Percentiles rank a stretch among this genome's conserved stretches.
phyloP scores from a whole-genome alignment of 2,888 invertebrate genomes.

The Thereva unica region DNA sequence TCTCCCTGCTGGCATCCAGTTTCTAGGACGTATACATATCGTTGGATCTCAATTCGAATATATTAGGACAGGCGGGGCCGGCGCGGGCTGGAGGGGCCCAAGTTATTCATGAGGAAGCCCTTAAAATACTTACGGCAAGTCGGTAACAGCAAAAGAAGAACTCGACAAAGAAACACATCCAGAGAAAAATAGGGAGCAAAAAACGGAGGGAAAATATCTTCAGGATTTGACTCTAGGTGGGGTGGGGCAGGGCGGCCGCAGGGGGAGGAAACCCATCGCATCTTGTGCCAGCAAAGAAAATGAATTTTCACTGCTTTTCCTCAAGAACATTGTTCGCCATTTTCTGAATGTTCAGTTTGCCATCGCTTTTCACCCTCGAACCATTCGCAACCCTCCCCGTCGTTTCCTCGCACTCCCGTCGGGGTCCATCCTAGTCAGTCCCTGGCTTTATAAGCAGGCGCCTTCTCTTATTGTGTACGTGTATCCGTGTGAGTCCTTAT shows the following conservation, averaged over 20 bases:
- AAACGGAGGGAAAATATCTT: too few relatives aligned
- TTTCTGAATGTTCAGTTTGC: slow-evolving; percentile 34
- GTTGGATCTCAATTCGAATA: slow-evolving; percentile 22
- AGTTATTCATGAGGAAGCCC: slow-evolving; percentile 38
- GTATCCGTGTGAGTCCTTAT: too few relatives aligned
- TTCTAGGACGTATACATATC: not conserved
- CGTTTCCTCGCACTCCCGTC: not conserved
- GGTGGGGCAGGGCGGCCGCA: not conserved
- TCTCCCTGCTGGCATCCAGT: not conserved
- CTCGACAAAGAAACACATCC: slow-evolving; percentile 42
- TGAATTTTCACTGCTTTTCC: slow-evolving; percentile 34
- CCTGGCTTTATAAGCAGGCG: too few relatives aligned
- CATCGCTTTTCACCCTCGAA: slow-evolving; percentile 18
- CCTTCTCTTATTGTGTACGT: too few relatives aligned
- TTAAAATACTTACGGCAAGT: slow-evolving; percentile 45
- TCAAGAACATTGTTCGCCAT: slow-evolving; percentile 33
- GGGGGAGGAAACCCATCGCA: slow-evolving; percentile 20
- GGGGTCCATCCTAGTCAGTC: too few relatives aligned
- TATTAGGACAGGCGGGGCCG: slow-evolving; percentile 15
- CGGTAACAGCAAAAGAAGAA: slow-evolving; percentile 42
- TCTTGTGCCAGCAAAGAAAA: slow-evolving; percentile 28
- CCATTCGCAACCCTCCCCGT: not conserved
- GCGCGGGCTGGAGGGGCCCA: slow-evolving; percentile 4
- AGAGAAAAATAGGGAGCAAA: slow-evolving; percentile 4
- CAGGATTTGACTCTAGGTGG: not conserved